A percentile compares a stretch with the other conserved stretches of the same genome.
Evolutionary conservation across 2,113 vertebrate species (phyloP).

Genomic region (Protobothrops flavoviridis): DNA sequence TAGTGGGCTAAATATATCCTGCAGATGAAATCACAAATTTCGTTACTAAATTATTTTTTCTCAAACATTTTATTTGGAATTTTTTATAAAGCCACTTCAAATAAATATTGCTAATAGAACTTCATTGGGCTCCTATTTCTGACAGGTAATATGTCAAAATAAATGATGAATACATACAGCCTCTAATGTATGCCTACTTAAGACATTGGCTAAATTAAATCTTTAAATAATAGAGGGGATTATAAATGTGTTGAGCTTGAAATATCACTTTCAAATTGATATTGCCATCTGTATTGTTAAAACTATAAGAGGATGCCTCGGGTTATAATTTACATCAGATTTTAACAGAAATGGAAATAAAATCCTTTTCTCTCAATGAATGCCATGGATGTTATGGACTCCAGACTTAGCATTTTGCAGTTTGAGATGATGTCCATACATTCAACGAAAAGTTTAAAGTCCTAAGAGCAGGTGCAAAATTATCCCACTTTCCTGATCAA

Average conservation of each 20-base stretch:
- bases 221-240: conserved; percentile 29
- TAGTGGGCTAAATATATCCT: neutral
- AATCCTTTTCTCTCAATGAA: conserved; percentile 10
- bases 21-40: neutral
- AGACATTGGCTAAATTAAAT: conserved; percentile 26
- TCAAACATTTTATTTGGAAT: neutral
- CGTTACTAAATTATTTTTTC: neutral
- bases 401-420: neutral
- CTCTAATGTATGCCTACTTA: neutral
- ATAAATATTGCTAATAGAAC: neutral
- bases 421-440: neutral
- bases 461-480: no score
- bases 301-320: conserved; percentile 1
- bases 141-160: neutral
- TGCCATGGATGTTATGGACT: neutral
- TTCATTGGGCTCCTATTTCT: neutral
- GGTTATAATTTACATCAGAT: conserved; percentile 23
- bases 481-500: neutral
- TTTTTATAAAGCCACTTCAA: neutral
- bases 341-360: conserved; percentile 20
- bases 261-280: conserved; percentile 23
- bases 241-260: conserved; percentile 27
- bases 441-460: neutral
- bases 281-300: conserved; percentile 32
- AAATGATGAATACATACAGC: neutral